These are phyloP conservation scores for Clepsis dumicolana DNA, from an alignment of 2,888 invertebrate genomes.

Conservation along the genomic window DNA sequence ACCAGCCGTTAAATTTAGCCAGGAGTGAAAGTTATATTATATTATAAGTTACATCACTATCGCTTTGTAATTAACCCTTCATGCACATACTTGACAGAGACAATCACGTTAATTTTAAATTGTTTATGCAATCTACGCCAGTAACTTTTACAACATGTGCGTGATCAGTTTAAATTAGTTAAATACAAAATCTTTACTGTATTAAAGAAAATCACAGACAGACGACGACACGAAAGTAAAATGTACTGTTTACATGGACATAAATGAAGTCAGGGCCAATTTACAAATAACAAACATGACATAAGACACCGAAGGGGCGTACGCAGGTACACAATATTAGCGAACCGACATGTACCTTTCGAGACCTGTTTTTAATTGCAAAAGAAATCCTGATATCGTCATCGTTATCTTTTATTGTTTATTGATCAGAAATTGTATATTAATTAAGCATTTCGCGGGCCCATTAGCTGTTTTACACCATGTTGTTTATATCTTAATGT, in stretches of 20 bases:
- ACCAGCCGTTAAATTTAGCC: conserved; percentile 45
- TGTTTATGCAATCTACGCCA: conserved; percentile 26
- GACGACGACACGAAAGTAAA: not conserved
- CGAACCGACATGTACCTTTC: not conserved
- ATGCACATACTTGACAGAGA: conserved; percentile 42
- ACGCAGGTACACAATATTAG: conserved; percentile 9
- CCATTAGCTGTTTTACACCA: conserved; percentile 18
- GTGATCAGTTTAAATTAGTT: conserved; percentile 1
- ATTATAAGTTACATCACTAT: conserved; percentile 39
- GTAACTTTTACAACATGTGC: conserved; percentile 12
- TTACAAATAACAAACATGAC: conserved; percentile 10
- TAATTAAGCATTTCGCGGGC: conserved; percentile 28
- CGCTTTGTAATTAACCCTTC: conserved; percentile 42
- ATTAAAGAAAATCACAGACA: not conserved
- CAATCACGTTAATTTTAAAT: conserved; percentile 32
- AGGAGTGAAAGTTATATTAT: conserved; percentile 41
- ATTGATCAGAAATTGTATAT: conserved; percentile 21
- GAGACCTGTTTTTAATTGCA: conserved; percentile 29
- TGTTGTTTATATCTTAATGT: conserved; percentile 35
- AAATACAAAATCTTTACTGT: not conserved
- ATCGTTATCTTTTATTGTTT: conserved; percentile 28
- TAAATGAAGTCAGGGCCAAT: not conserved
- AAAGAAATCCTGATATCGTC: conserved; percentile 19
- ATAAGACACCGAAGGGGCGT: not conserved
- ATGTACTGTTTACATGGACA: not conserved